Percentiles rank a stretch among this genome's conserved stretches.
These are phyloP conservation scores for Chitala chitala DNA, from an alignment of 2,113 vertebrate genomes.

Conservation along the genomic window DNA sequence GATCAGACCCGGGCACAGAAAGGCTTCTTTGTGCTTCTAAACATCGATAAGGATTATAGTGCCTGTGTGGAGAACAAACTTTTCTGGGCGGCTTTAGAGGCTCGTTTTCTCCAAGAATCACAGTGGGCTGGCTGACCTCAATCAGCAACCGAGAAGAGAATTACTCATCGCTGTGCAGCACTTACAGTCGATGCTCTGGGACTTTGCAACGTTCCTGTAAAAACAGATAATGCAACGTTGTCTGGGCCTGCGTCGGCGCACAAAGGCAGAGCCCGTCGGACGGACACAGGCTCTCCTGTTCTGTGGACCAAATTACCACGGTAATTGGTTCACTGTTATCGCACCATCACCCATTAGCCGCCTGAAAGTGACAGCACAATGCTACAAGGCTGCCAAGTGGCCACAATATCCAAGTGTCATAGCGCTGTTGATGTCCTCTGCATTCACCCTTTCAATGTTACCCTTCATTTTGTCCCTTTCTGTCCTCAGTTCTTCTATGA, in stretches of 20 bases:
- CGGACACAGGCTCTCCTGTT: neutral
- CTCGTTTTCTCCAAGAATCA: too few species aligned
- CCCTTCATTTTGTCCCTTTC: neutral
- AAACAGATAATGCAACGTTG: neutral
- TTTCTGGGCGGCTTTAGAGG: neutral
- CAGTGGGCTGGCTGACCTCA: neutral
- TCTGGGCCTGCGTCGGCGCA: neutral
- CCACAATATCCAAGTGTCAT: neutral
- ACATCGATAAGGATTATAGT: neutral
- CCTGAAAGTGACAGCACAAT: neutral
- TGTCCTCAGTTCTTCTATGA: too few species aligned
- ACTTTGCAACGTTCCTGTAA: neutral
- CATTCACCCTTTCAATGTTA: neutral
- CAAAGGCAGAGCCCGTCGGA: neutral
- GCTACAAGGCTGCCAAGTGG: neutral
- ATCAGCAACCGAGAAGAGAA: neutral
- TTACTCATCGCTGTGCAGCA: neutral
- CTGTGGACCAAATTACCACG: neutral
- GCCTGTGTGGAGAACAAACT: neutral
- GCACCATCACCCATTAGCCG: neutral
- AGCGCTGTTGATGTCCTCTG: too few species aligned
- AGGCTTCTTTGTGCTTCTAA: neutral
- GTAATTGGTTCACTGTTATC: neutral
- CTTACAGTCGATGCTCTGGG: neutral
- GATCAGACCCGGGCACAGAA: neutral